A percentile compares a stretch with the other conserved stretches of the same genome.
Evolutionary conservation across 2,113 vertebrate genomes (phyloP).

Genomic region (Cebus imitator): DNA sequence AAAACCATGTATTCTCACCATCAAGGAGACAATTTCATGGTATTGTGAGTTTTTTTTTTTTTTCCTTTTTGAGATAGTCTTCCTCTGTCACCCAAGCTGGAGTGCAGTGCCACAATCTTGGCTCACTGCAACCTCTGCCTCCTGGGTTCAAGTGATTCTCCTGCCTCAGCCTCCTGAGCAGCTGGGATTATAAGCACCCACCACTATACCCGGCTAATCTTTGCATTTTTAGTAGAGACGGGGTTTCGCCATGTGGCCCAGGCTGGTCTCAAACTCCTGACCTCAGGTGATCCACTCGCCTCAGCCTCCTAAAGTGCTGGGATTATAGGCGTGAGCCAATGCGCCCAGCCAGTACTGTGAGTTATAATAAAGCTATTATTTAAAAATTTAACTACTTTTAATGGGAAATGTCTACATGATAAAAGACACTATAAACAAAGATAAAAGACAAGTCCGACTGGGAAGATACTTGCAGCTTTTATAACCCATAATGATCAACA

Average conservation of each 20-base stretch:
- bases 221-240: not conserved
- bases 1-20: not conserved
- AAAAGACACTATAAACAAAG: not conserved
- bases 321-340: not conserved
- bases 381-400: not conserved
- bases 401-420: not conserved
- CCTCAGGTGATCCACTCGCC: not conserved
- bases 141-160: not conserved
- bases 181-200: not conserved
- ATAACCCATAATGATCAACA: not conserved
- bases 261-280: not conserved
- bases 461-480: not conserved
- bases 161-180: not conserved
- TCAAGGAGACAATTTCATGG: no score
- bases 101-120: not conserved
- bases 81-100: not conserved
- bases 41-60: not conserved
- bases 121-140: not conserved
- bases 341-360: not conserved
- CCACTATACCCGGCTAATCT: not conserved
- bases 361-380: not conserved
- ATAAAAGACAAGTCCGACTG: not conserved
- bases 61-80: not conserved
- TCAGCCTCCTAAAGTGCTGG: not conserved
- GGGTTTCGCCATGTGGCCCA: not conserved